Evolutionary conservation across 2,888 invertebrate genomes (phyloP), one percentile per base, ranked within the genome.

Genomic region (Meandrusa payeni): DNA sequence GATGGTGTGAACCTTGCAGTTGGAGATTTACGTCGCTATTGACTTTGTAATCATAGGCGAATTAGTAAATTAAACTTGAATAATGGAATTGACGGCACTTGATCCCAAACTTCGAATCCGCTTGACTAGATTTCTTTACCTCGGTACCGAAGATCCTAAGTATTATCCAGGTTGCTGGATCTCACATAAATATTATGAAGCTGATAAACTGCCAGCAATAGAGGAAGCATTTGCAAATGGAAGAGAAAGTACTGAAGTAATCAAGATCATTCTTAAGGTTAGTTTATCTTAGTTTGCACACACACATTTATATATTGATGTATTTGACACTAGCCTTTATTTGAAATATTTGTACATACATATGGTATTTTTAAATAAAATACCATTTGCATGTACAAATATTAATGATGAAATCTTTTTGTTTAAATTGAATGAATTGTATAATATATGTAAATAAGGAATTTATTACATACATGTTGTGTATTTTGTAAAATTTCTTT

Each of bases 141-240:
- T 88, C 36, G 90, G 90, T 1, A 78, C 76, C 59, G 89, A 90
- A 52, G 51, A 73, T 7, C 88, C 89, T 0, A 86, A 82, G 46
- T 91, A 90, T 61, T 89, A 75, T 50, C 90, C 91, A 32, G 90
- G 90, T 22, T 86, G 87, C 55, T 90, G 90, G 89, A 64, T 77
- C 19, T 59, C 80, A 5, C 88, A 89, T 48, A 80, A 88, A 50
- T 89, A 89, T 53, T 90, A 82, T 55, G 73, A 77, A 37, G 57
- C 54, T 1, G 74, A 78, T 13, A 86, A 86, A 51, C 58, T 90
- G 41, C 57, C 63, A 29, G 85, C 72, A 5, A 64, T 90, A 24
- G 57, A 69, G 31, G 68, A 71, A 23, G 62, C 59, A 4, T 50
- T 79, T 10, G 50, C 54, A 29, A 48, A 47, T 37, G 52, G 50